Percentiles rank a stretch among this genome's conserved stretches.
Conservation (phyloP, 2,113 vertebrate genomes). For the Caranx ignobilis region DNA sequence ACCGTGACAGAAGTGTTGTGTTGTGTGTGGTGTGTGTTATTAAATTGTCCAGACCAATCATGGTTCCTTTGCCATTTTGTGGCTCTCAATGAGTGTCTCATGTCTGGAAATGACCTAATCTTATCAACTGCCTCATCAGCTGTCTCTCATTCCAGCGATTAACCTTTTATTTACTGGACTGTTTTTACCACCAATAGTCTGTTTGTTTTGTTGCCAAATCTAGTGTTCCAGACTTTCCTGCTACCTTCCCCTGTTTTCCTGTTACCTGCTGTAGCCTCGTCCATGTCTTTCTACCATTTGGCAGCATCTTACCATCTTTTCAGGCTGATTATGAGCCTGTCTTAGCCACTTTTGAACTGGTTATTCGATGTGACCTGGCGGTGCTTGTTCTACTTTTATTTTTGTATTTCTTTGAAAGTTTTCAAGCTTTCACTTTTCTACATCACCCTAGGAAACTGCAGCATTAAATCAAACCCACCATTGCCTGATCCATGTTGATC, state of each 20-base stretch:
- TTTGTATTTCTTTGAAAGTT: background rate
- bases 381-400: background rate
- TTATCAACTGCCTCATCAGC: conserved; percentile 6
- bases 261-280: background rate
- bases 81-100: background rate
- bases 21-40: background rate
- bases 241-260: background rate
- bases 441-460: background rate
- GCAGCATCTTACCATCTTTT: background rate
- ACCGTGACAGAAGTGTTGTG: too few species aligned
- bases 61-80: background rate
- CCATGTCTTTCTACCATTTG: conserved; percentile 5
- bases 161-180: background rate
- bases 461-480: background rate
- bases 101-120: background rate
- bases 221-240: background rate
- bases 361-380: conserved; percentile 1
- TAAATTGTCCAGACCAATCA: background rate
- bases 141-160: background rate
- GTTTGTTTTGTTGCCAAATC: background rate
- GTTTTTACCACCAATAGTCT: too few species aligned
- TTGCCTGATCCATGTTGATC: background rate
- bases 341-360: background rate
- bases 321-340: background rate
- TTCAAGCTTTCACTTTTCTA: background rate